A percentile compares a stretch with the other conserved stretches of the same genome.
These are phyloP conservation scores for fruit fly (Drosophila melanogaster) DNA, from an alignment of 1,140 invertebrate genomes.

Conservation along the genomic window Release_6_plus_ISO1_MT NT_033779.5:6149001-6149500, in stretches of 20 bases:
- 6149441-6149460: slow-evolving; percentile 7
- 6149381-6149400: slow-evolving; percentile 83
- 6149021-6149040: slow-evolving; percentile 53
- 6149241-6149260: slow-evolving; percentile 77
- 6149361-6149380: slow-evolving; percentile 35
- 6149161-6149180: slow-evolving; percentile 75
- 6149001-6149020: slow-evolving; percentile 30
- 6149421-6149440: slow-evolving; percentile 18
- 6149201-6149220: slow-evolving; percentile 80
- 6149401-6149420: slow-evolving; percentile 80
- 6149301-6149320: slow-evolving; percentile 78
- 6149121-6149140: slow-evolving; percentile 4
- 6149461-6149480: slow-evolving; percentile 60
- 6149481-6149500: slow-evolving; percentile 81
- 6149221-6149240: slow-evolving; percentile 78
- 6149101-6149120: slow-evolving; percentile 77
- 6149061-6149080: slow-evolving; percentile 33
- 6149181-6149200: slow-evolving; percentile 40
- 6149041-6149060: slow-evolving; percentile 54
- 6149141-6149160: slow-evolving; percentile 66
- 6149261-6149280: slow-evolving; percentile 42
- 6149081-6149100: slow-evolving; percentile 75
- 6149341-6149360: no score
- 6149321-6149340: slow-evolving; percentile 34
- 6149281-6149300: slow-evolving; percentile 37